These are phyloP conservation scores for Phenganax marumi DNA, from an alignment of 92 coral and sea anemone genomes.

Conservation along the genomic window DNA sequence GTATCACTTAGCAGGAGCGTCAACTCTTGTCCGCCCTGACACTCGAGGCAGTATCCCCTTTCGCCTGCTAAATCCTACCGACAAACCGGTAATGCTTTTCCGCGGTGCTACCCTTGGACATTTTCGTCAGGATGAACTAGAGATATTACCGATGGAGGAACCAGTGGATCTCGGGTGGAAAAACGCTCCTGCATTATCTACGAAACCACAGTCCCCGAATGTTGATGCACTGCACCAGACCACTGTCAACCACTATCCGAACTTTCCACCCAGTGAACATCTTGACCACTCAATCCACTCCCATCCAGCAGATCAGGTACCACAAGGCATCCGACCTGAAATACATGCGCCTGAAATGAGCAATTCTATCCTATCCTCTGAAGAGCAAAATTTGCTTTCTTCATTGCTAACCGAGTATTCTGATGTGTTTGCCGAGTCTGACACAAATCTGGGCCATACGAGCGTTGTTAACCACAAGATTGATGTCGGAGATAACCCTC, in stretches of 20 bases:
- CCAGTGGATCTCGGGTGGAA: too few relatives aligned
- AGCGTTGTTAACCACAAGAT: constrained; percentile 28
- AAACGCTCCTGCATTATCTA: background rate
- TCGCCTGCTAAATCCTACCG: constrained; percentile 31
- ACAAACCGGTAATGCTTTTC: constrained; percentile 29
- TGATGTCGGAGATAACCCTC: constrained; percentile 27
- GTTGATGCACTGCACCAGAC: too few relatives aligned
- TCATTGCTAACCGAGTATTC: constrained; percentile 9
- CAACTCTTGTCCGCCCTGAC: background rate
- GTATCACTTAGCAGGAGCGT: background rate
- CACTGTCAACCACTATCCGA: too few relatives aligned
- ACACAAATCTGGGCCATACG: constrained; percentile 27
- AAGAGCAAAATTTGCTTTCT: background rate
- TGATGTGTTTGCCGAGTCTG: constrained; percentile 27
- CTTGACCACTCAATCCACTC: too few relatives aligned
- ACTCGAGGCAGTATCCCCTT: constrained; percentile 9
- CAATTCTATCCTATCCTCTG: background rate
- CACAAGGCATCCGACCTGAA: background rate
- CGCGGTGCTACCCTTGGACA: constrained; percentile 13
- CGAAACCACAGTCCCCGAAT: too few relatives aligned
- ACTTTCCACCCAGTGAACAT: too few relatives aligned
- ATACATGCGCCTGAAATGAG: background rate
- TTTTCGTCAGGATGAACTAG: background rate
- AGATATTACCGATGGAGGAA: background rate
- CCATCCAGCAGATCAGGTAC: too few relatives aligned